These are phyloP conservation scores for Leptopilina myrica DNA, from an alignment of 2,888 invertebrate species.

Conservation along the genomic window DNA sequence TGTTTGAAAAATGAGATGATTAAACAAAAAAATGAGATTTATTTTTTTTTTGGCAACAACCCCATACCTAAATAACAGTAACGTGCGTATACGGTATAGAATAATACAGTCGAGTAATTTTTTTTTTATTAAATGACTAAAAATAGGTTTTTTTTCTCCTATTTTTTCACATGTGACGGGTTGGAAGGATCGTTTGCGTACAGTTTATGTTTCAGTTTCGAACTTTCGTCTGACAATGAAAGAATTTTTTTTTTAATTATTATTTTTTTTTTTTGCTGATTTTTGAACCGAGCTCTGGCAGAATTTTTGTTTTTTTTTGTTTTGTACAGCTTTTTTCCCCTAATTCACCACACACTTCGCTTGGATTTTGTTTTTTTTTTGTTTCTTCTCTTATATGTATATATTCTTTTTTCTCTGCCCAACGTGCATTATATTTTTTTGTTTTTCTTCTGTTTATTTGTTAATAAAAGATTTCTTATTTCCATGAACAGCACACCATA, in stretches of 20 bases:
- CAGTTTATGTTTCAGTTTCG: conserved; percentile 40
- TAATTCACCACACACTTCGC: conserved; percentile 34
- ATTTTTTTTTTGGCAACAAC: conserved; percentile 22
- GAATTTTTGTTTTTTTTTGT: conserved; percentile 1
- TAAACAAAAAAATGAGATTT: neutral
- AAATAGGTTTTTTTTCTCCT: conserved; percentile 12
- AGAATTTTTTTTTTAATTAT: neutral
- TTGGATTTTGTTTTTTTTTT: conserved; percentile 2
- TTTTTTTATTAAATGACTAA: neutral
- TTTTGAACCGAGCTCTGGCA: conserved; percentile 12
- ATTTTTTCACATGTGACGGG: neutral
- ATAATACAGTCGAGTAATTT: conserved; percentile 29
- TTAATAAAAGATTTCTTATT: conserved; percentile 24
- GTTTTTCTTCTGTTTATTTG: neutral
- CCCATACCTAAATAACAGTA: conserved; percentile 32
- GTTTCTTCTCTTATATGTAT: no score
- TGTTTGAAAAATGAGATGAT: no score
- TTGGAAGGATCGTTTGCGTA: conserved; percentile 33
- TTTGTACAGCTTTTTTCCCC: conserved; percentile 23
- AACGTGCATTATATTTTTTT: conserved; percentile 3
- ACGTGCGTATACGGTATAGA: conserved; percentile 23
- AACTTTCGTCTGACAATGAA: conserved; percentile 37
- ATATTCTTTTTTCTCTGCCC: neutral
- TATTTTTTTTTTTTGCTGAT: neutral
- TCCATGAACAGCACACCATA: conserved; percentile 1